Base-by-base conservation (phyloP, 2,113 vertebrate genomes). In the Cyprinus carpio region DNA sequence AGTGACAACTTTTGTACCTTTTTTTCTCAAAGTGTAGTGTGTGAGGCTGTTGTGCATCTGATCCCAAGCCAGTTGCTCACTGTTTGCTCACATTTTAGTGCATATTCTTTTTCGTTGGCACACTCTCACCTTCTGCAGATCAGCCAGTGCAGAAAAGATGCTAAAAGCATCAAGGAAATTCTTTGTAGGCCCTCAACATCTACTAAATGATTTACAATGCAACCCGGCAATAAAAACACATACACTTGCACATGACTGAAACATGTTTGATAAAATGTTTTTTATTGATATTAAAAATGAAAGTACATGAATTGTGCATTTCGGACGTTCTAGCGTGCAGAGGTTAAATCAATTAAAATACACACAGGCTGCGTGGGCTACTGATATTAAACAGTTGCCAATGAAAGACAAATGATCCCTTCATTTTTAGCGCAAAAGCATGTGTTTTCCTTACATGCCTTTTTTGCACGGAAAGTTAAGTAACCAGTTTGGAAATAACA, bases 271-370 rank as follows among this genome's bases (percentile, higher is more conserved):
- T 95, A 95, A 95, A 95, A 93, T 94, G 94, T 90, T 93, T 94
- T 91, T 95, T 95, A 95, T 95, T 95, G 93, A 94, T 95, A 95
- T 94, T 95, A 93, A 94, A 95, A 95, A 95, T 94, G 93, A 95
- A 95, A 93, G 94, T 95, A 95, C 94, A 95, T 95, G 92, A 93
- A 94, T 93, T 95, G 95, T 95, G 94, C 94, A 95, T 95, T 94
- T 95, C 93, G 92, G 94, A 95, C 91, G 87, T 94, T 94, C 93
- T 95, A 95, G 93, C 94, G 94, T 95, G 95, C 94, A 94, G 94
- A 94, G 92, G 92, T 95, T 95, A 95, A 95, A 95, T 94, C 90
- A 94, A 94, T 94, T 94, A 87, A 94, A 93, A 93, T 93, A 95
- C 92, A 93, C 93, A 94, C 91, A 94, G 93, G 92, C 92, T 93